Conservation (phyloP, 2,113 vertebrate genomes). For the Lucifuga dentata region DNA sequence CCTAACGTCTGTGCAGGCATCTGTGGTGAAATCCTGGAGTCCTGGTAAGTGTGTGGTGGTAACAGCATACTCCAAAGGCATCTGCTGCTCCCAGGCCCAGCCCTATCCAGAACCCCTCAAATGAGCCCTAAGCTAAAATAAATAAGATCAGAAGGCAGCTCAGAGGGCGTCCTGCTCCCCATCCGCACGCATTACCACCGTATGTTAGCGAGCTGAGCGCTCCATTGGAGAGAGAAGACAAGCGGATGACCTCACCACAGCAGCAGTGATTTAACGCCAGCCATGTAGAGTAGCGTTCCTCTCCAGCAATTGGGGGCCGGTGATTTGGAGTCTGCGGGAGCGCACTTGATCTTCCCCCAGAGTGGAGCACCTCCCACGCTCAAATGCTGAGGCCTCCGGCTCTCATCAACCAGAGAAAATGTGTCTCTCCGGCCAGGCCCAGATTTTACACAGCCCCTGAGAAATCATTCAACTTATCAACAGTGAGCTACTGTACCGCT, state of each 20-base stretch:
- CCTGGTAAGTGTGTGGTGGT: slow-evolving; percentile 84
- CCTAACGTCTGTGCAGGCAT: slow-evolving; percentile 76
- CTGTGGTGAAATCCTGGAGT: slow-evolving; percentile 80
- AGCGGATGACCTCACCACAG: slow-evolving; percentile 77
- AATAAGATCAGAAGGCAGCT: slow-evolving; percentile 76
- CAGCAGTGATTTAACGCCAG: slow-evolving; percentile 75
- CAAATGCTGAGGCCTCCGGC: slow-evolving; percentile 64
- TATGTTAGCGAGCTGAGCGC: slow-evolving; percentile 65
- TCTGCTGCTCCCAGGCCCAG: slow-evolving; percentile 59
- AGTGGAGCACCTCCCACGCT: slow-evolving; percentile 76
- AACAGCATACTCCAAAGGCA: slow-evolving; percentile 83
- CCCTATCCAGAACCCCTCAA: slow-evolving; percentile 68
- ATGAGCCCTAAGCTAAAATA: slow-evolving; percentile 79
- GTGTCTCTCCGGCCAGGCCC: slow-evolving; percentile 71
- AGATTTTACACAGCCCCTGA: slow-evolving; percentile 71
- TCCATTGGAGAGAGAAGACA: slow-evolving; percentile 74
- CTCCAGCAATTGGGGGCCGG: slow-evolving; percentile 66
- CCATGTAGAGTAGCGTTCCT: slow-evolving; percentile 63
- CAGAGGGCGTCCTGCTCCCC: slow-evolving; percentile 52
- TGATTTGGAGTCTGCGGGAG: slow-evolving; percentile 77
- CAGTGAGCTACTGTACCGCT: slow-evolving; percentile 77
- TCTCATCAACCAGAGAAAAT: slow-evolving; percentile 79
- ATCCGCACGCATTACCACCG: slow-evolving; percentile 77
- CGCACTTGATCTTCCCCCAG: slow-evolving; percentile 79
- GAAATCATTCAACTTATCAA: slow-evolving; percentile 81